Evolutionary conservation across 2,113 vertebrate genomes (phyloP).

Genomic region (Solenodon paradoxus): DNA sequence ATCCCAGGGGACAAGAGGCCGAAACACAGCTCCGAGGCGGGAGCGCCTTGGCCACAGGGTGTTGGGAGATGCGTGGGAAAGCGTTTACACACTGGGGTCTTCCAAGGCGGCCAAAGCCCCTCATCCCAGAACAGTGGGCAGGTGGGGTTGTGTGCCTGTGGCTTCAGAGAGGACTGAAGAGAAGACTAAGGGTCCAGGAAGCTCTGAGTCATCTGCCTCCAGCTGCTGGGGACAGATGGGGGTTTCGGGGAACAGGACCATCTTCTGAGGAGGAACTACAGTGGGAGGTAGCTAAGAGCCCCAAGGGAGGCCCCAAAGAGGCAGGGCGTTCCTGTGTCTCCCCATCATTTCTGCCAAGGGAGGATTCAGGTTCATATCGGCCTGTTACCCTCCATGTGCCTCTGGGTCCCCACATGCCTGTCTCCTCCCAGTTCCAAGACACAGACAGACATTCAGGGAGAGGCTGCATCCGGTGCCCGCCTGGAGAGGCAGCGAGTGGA

Average conservation of each 20-base stretch:
- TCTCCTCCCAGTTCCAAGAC: background rate
- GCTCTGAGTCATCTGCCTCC: fast-evolving
- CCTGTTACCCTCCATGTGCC: background rate
- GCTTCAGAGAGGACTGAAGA: background rate
- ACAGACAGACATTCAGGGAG: background rate
- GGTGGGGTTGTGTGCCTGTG: background rate
- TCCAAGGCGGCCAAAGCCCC: background rate
- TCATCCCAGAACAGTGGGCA: background rate
- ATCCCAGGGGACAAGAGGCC: background rate
- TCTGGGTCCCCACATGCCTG: background rate
- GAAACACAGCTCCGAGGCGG: background rate
- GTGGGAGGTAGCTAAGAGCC: background rate
- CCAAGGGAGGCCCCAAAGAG: background rate
- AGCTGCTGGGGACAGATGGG: background rate
- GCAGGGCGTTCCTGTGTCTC: too few species aligned
- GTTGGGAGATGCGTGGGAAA: background rate
- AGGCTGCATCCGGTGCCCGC: too few species aligned
- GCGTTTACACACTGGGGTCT: background rate
- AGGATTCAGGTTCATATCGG: background rate
- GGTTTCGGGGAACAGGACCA: background rate
- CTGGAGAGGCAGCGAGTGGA: background rate
- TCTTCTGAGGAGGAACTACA: too few species aligned
- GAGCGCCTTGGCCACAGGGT: background rate
- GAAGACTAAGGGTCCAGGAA: background rate
- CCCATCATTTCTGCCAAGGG: background rate